These are phyloP conservation scores for Passerculus sandwichensis DNA, from an alignment of 2,797 vertebrate species.

Conservation along the genomic window DNA sequence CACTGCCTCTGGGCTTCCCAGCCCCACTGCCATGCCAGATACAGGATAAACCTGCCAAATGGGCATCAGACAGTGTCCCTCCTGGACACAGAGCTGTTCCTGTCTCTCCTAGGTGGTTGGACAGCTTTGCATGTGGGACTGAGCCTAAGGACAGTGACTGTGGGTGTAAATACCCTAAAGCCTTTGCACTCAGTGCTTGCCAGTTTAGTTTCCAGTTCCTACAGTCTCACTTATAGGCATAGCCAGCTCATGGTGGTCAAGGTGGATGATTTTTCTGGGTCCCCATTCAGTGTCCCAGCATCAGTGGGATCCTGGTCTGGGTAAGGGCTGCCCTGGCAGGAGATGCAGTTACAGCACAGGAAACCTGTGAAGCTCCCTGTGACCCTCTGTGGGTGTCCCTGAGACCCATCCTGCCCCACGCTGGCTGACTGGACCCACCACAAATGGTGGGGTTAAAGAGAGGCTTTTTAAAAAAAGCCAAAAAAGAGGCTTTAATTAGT, in stretches of 20 bases:
- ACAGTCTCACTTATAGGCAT: background rate
- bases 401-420: background rate
- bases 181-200: background rate
- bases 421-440: background rate
- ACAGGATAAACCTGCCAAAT: background rate
- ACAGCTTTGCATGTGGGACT: background rate
- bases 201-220: background rate
- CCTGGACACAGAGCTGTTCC: background rate
- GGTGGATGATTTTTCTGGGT: background rate
- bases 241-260: background rate
- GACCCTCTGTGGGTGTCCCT: background rate
- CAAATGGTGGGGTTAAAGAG: background rate
- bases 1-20: background rate
- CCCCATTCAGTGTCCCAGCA: background rate
- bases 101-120: background rate
- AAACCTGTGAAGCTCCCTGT: background rate
- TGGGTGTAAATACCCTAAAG: background rate
- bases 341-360: background rate
- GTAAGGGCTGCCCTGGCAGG: background rate
- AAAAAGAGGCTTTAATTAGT: background rate
- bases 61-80: background rate
- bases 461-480: background rate
- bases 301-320: background rate
- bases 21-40: accelerated
- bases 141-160: background rate